phyloP scores from a whole-genome alignment of 2,113 vertebrate genomes.

The Vulpes vulpes region DNA sequence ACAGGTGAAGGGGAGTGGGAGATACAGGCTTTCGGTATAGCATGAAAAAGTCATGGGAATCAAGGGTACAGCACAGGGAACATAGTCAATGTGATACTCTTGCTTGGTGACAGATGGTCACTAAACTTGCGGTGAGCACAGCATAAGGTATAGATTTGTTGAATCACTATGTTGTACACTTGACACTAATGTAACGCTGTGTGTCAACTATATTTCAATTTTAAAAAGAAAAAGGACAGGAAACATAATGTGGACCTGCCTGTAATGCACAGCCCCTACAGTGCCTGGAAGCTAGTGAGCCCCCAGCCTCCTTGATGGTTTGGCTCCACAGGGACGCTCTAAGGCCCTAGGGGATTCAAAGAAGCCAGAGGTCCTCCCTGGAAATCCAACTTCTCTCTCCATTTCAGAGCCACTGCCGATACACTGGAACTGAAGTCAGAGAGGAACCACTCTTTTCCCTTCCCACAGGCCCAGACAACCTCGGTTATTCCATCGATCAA shows the following conservation, averaged over 20 bases:
- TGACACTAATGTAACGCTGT: not conserved
- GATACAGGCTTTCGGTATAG: not conserved
- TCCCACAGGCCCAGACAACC: not conserved
- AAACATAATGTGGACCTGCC: not conserved
- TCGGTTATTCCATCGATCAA: not conserved
- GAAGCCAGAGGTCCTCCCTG: not conserved
- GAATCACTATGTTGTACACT: not conserved
- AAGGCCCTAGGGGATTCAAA: not conserved
- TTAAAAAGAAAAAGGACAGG: not conserved
- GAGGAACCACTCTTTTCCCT: not conserved
- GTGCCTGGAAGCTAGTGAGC: not conserved
- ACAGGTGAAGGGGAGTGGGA: not conserved
- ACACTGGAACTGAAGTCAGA: not conserved
- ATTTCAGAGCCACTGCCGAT: constrained; percentile 30
- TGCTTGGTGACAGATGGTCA: not conserved
- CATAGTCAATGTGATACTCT: not conserved
- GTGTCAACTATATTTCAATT: not conserved
- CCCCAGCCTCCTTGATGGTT: not conserved
- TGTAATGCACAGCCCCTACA: not conserved
- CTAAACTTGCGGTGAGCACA: not conserved
- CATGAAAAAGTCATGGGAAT: not conserved
- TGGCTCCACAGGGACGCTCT: not conserved
- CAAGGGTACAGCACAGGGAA: not conserved
- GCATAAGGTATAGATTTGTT: not conserved
- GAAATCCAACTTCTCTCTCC: not conserved